Conservation (phyloP, 2,113 vertebrate genomes). For the Passer domesticus region DNA sequence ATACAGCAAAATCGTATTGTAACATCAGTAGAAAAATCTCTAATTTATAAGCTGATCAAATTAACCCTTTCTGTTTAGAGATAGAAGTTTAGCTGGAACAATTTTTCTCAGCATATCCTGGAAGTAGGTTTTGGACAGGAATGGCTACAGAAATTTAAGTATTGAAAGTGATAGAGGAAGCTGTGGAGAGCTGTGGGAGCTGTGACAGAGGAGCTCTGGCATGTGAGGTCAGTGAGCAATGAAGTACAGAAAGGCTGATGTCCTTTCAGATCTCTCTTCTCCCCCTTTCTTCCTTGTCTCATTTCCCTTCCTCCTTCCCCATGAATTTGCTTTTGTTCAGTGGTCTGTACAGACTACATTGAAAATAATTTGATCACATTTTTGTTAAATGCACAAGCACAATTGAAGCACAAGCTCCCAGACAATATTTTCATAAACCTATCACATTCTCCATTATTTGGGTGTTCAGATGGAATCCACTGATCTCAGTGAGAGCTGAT, state of each 20-base stretch:
- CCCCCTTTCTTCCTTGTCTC: not conserved
- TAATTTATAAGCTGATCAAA: not conserved
- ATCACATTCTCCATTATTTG: not conserved
- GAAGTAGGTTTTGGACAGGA: not conserved
- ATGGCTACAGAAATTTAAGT: not conserved
- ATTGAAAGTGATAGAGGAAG: not conserved
- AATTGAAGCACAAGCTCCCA: not conserved
- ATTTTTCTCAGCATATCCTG: not conserved
- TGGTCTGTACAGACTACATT: not conserved
- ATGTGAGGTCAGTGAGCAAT: not conserved
- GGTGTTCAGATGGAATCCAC: not conserved
- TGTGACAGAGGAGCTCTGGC: not conserved
- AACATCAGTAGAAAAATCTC: not conserved
- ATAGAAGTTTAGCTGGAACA: not conserved
- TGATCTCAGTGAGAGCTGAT: not conserved
- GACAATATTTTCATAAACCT: conserved; percentile 28
- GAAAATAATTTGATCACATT: conserved; percentile 32
- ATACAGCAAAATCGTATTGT: not conserved
- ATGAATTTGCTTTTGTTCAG: conserved; percentile 7
- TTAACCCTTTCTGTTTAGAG: not conserved
- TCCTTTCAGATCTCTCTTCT: not conserved
- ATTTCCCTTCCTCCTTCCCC: not conserved
- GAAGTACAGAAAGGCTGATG: not conserved
- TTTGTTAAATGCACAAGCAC: not conserved
- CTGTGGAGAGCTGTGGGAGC: not conserved